These are phyloP conservation scores for Semaprochilodus insignis DNA, from an alignment of 2,797 vertebrate genomes.

Conservation along the genomic window DNA sequence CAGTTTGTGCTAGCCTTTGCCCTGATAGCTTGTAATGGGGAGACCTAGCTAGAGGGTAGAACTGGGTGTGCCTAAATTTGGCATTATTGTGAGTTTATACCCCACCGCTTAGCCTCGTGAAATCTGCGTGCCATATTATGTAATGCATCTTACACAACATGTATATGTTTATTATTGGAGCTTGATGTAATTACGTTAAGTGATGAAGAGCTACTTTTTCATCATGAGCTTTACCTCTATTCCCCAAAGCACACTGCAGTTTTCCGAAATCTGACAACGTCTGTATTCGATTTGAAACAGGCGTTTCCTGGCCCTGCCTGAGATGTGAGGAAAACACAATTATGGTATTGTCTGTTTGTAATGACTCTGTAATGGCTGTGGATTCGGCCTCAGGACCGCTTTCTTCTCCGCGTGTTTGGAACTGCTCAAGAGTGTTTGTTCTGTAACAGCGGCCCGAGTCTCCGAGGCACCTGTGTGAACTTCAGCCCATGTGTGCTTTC, in stretches of 20 bases:
- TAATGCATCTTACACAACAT: not conserved
- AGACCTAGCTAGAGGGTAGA: no score
- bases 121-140: not conserved
- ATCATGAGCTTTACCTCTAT: slow-evolving; percentile 8
- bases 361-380: slow-evolving; percentile 39
- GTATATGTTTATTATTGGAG: not conserved
- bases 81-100: not conserved
- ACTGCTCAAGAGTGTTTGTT: slow-evolving; percentile 22
- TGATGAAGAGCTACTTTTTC: not conserved
- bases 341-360: slow-evolving; percentile 47
- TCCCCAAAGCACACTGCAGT: slow-evolving; percentile 7
- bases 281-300: slow-evolving; percentile 46
- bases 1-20: no score
- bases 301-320: slow-evolving; percentile 52
- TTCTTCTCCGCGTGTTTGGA: slow-evolving; percentile 22
- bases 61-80: no score
- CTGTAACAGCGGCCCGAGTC: slow-evolving; percentile 13
- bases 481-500: slow-evolving; percentile 45
- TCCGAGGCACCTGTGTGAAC: slow-evolving; percentile 51
- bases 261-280: slow-evolving; percentile 33
- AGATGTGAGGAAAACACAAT: slow-evolving; percentile 55
- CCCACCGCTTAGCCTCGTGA: not conserved
- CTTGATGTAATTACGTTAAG: not conserved
- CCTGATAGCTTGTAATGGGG: no score
- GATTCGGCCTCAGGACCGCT: slow-evolving; percentile 36